phyloP scores from a whole-genome alignment of 2,113 vertebrate genomes.

The Tringa solitaria region DNA sequence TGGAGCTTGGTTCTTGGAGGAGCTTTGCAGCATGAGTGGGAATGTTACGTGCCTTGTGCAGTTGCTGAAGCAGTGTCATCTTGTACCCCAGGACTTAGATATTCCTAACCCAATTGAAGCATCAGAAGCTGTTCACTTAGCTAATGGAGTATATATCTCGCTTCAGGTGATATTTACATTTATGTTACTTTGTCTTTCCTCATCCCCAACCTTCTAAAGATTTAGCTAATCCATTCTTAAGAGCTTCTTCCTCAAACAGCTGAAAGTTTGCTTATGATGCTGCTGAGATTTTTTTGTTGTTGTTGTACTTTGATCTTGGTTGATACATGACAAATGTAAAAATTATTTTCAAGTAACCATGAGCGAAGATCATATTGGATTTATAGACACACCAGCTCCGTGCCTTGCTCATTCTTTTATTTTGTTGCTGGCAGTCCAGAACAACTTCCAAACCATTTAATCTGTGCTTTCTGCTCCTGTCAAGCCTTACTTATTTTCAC shows the following conservation, averaged over 20 bases:
- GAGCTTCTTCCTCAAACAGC: not conserved
- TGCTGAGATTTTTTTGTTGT: not conserved
- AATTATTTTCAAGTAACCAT: not conserved
- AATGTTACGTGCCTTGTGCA: constrained; percentile 90
- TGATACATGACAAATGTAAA: not conserved
- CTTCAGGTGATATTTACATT: constrained; percentile 82
- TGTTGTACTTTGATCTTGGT: not conserved
- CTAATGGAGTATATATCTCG: constrained; percentile 93
- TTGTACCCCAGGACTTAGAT: constrained; percentile 90
- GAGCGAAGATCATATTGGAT: not conserved
- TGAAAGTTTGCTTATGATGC: not conserved
- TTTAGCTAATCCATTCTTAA: not conserved
- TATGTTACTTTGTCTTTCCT: not conserved
- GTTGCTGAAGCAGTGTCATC: constrained; percentile 89
- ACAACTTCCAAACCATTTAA: not conserved
- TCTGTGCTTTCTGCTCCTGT: not conserved
- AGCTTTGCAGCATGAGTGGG: constrained; percentile 96
- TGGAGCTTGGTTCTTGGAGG: constrained; percentile 96
- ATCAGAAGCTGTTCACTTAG: constrained; percentile 88
- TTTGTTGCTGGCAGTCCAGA: not conserved
- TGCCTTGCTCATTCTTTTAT: not conserved
- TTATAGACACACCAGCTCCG: not conserved
- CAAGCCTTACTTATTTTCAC: not conserved
- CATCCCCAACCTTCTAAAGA: not conserved
- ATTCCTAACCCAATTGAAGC: constrained; percentile 86